Conservation (phyloP, 2,113 vertebrate genomes). For the Alethe diademata region DNA sequence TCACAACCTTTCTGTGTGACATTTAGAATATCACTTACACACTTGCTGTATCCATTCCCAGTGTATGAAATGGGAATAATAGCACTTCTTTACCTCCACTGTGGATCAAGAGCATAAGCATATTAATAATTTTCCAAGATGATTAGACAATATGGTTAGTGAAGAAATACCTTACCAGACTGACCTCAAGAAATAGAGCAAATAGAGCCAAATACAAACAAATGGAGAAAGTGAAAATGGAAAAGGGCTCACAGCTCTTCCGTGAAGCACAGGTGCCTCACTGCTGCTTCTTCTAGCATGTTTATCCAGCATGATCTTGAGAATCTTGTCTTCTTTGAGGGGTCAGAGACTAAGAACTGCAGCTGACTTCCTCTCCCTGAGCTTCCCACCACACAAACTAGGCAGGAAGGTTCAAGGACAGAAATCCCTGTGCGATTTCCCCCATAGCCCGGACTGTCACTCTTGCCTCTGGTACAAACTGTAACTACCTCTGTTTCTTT, state of each 20-base stretch:
- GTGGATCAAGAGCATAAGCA: conserved; percentile 29
- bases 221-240: background rate
- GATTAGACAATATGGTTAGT: background rate
- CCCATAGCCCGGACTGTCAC: background rate
- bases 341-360: background rate
- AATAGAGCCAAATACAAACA: background rate
- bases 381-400: background rate
- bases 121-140: background rate
- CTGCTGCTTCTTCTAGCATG: rapidly evolving
- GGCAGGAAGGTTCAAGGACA: background rate
- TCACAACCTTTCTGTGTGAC: background rate
- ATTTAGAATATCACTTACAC: background rate
- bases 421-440: background rate
- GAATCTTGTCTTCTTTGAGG: background rate
- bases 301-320: background rate
- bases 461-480: rapidly evolving
- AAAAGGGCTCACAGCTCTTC: background rate
- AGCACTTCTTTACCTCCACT: conserved; percentile 5
- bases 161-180: background rate
- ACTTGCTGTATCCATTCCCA: background rate
- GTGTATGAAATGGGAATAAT: background rate
- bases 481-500: background rate
- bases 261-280: background rate
- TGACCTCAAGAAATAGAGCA: background rate
- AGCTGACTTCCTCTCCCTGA: background rate